Evolutionary conservation across 2,113 vertebrate species (phyloP).

Genomic region (Atlantisia rogersi): DNA sequence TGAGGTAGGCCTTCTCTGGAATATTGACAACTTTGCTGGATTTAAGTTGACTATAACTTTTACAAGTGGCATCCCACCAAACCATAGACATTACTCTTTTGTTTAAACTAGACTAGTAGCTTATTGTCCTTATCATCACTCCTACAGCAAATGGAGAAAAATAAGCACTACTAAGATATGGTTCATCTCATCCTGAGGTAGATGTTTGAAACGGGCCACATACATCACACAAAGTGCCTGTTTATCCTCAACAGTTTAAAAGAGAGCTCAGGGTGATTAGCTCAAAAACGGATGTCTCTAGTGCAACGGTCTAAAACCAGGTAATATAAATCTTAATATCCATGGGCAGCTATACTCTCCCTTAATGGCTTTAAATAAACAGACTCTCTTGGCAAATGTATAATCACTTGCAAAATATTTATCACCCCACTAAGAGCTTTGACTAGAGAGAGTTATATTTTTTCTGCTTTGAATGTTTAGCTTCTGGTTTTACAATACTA

Average conservation of each 20-base stretch:
- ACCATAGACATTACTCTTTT: neutral
- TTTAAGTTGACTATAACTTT: neutral
- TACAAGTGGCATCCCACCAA: neutral
- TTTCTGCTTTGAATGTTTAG: neutral
- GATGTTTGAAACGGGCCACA: neutral
- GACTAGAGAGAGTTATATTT: neutral
- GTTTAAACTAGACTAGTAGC: neutral
- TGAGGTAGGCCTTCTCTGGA: neutral
- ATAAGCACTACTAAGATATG: neutral
- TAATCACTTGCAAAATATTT: conserved; percentile 29
- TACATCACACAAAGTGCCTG: neutral
- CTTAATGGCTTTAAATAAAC: conserved; percentile 13
- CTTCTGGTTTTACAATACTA: neutral
- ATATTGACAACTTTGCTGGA: neutral
- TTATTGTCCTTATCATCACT: neutral
- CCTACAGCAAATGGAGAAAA: neutral
- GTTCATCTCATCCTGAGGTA: neutral
- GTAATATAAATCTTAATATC: conserved; percentile 17
- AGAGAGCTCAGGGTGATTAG: neutral
- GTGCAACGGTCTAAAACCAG: neutral
- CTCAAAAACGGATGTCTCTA: neutral
- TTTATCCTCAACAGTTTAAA: neutral
- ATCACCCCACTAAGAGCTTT: neutral
- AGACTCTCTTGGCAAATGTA: neutral
- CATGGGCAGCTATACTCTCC: neutral